Evolutionary conservation across 2,888 invertebrate genomes (phyloP).

Genomic region (Apamea anceps): DNA sequence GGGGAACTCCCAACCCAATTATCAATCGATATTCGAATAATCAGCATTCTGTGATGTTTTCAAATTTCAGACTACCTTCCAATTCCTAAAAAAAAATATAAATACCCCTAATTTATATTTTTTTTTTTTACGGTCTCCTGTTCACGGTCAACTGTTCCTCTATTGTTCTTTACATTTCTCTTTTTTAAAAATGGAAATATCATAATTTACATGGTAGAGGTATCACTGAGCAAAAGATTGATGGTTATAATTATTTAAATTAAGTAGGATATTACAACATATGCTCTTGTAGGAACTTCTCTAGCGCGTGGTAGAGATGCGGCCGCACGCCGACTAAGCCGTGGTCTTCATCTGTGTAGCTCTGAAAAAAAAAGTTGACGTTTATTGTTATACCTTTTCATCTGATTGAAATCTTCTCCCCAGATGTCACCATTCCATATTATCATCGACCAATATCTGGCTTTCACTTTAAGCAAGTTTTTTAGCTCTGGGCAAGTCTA

Average conservation of each 20-base stretch:
- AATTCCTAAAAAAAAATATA: neutral
- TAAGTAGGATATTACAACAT: conserved; percentile 76
- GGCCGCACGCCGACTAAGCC: conserved; percentile 94
- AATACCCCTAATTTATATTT: neutral
- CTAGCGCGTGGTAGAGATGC: conserved; percentile 97
- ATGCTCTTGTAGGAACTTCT: conserved; percentile 93
- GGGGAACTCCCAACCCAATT: neutral
- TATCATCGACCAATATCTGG: neutral
- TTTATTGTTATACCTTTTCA: neutral
- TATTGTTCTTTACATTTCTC: conserved; percentile 20
- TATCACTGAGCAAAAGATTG: conserved; percentile 56
- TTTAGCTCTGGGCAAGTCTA: neutral
- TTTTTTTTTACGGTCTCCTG: no score
- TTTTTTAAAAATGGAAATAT: conserved; percentile 18
- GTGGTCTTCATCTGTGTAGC: conserved; percentile 98
- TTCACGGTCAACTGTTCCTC: neutral
- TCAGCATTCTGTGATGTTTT: neutral
- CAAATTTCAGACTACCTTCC: neutral
- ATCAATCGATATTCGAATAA: neutral
- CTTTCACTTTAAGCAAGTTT: neutral
- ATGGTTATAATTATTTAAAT: conserved; percentile 15
- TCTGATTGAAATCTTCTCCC: neutral
- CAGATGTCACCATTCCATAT: neutral
- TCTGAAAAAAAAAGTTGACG: conserved; percentile 77
- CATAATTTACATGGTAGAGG: conserved; percentile 16